phyloP scores from a whole-genome alignment of 2,888 invertebrate species.

The Taphrorychus bicolor region DNA sequence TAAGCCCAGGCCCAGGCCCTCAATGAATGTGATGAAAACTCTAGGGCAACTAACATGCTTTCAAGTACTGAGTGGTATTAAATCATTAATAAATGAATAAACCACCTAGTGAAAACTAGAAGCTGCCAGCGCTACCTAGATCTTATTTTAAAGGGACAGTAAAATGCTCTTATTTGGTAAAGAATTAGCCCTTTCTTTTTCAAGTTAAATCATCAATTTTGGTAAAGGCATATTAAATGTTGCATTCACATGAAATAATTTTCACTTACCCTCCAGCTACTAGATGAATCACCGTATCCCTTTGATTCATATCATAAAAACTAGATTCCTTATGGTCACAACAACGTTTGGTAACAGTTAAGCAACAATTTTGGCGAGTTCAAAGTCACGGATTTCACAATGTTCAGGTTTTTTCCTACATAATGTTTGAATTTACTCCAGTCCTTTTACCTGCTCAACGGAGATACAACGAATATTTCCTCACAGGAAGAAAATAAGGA shows the following conservation, averaged over 20 bases:
- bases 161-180: not conserved
- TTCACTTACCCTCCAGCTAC: constrained; percentile 93
- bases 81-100: too few species aligned
- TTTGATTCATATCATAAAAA: constrained; percentile 69
- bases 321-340: not conserved
- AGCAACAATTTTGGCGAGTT: not conserved
- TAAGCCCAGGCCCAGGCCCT: too few species aligned
- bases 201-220: not conserved
- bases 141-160: too few species aligned
- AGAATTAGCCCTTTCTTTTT: not conserved
- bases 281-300: constrained; percentile 91
- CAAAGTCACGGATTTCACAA: not conserved
- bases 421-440: not conserved
- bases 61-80: too few species aligned
- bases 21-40: too few species aligned
- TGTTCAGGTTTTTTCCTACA: not conserved
- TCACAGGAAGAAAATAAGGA: constrained; percentile 25
- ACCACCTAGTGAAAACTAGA: too few species aligned
- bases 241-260: too few species aligned
- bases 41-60: too few species aligned
- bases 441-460: constrained; percentile 2
- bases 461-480: constrained; percentile 30
- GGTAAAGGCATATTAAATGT: not conserved
- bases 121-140: too few species aligned
- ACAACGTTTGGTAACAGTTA: not conserved